These are phyloP conservation scores for Enteromius thamalakanensis DNA, from an alignment of 2,797 vertebrate species.

Conservation along the genomic window DNA sequence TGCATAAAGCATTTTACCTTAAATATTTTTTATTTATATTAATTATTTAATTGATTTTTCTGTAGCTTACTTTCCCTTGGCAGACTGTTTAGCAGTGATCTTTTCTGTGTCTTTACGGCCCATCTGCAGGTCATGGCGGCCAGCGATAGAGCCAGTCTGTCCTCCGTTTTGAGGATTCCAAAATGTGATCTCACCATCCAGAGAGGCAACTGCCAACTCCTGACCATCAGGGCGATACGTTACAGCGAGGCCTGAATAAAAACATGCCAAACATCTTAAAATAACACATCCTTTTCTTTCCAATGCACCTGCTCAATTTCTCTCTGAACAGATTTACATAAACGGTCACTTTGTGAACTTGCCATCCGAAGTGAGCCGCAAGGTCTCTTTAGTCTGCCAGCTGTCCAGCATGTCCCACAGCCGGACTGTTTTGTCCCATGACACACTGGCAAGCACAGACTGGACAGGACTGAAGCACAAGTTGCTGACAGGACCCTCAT, in stretches of 20 bases:
- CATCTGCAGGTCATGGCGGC: slow-evolving; percentile 88
- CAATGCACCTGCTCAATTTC: neutral
- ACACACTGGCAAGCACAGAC: slow-evolving; percentile 89
- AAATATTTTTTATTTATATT: too few relatives aligned
- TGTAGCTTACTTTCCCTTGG: slow-evolving; percentile 88
- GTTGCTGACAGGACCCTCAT: slow-evolving; percentile 90
- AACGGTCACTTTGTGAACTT: slow-evolving; percentile 47
- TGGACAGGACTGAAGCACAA: slow-evolving; percentile 90
- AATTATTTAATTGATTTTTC: too few relatives aligned
- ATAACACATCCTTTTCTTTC: neutral
- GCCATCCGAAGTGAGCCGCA: slow-evolving; percentile 88
- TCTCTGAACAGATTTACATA: neutral
- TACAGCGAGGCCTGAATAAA: slow-evolving; percentile 81
- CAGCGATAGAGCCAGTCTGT: slow-evolving; percentile 86
- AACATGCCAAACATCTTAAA: neutral
- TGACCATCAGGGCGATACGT: slow-evolving; percentile 89
- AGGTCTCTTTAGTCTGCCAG: slow-evolving; percentile 92
- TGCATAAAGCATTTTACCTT: neutral
- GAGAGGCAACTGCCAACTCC: slow-evolving; percentile 88
- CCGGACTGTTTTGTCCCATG: slow-evolving; percentile 92
- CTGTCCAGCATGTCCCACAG: slow-evolving; percentile 97
- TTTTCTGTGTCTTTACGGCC: slow-evolving; percentile 94
- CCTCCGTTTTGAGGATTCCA: slow-evolving; percentile 86
- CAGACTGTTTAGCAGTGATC: slow-evolving; percentile 90
- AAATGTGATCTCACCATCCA: slow-evolving; percentile 91